Percentiles rank a stretch among this genome's conserved stretches.
Evolutionary conservation across 2,888 invertebrate genomes (phyloP).

Genomic region (Drosophila kuntzei): DNA sequence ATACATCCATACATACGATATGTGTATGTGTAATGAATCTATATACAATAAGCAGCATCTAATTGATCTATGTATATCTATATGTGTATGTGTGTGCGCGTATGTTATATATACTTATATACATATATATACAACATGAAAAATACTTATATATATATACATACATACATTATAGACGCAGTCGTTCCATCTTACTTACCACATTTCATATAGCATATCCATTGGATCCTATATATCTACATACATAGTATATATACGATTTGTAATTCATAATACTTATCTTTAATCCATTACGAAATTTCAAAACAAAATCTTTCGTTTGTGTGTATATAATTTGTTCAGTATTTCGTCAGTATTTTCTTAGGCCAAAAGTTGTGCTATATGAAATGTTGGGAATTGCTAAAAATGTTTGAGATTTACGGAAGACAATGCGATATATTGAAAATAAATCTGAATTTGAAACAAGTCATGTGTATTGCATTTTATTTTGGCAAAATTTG

Average conservation of each 20-base stretch:
- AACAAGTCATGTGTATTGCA: constrained; percentile 3
- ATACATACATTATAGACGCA: constrained; percentile 22
- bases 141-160: constrained; percentile 17
- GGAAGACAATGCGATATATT: constrained; percentile 41
- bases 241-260: neutral
- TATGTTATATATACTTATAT: constrained; percentile 18
- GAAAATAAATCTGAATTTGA: constrained; percentile 50
- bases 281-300: constrained; percentile 1
- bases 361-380: constrained; percentile 24
- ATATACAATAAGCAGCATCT: constrained; percentile 46
- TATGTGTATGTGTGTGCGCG: constrained; percentile 19
- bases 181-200: constrained; percentile 15
- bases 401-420: constrained; percentile 31
- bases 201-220: constrained; percentile 25
- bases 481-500: neutral
- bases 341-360: constrained; percentile 1
- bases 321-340: constrained; percentile 9
- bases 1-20: constrained; percentile 11
- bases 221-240: constrained; percentile 3
- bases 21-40: constrained; percentile 25
- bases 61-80: constrained; percentile 35
- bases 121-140: constrained; percentile 14
- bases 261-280: constrained; percentile 4
- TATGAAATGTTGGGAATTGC: constrained; percentile 23
- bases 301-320: neutral